A percentile compares a stretch with the other conserved stretches of the same genome.
Conservation (phyloP, 2,113 vertebrate genomes). For the Campylomormyrus tamandua region DNA sequence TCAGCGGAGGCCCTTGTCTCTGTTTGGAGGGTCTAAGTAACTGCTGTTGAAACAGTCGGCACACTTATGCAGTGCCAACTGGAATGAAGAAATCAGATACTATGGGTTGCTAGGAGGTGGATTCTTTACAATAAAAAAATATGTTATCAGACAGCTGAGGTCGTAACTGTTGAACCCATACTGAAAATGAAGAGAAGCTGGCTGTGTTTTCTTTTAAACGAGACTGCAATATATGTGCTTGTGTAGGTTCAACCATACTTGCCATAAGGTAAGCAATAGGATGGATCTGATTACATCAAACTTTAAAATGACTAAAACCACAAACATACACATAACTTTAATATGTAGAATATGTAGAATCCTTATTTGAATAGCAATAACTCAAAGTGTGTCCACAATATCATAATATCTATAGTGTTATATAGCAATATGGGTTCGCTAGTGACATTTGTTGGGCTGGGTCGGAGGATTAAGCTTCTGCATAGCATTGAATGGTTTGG, state of each 20-base stretch:
- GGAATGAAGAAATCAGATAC: background rate
- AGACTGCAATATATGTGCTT: background rate
- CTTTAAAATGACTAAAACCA: background rate
- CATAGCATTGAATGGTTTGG: background rate
- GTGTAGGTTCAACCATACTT: background rate
- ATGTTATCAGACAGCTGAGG: background rate
- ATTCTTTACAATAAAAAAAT: background rate
- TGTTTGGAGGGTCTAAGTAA: background rate
- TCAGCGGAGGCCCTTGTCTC: background rate
- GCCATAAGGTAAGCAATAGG: background rate
- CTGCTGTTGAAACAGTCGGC: background rate
- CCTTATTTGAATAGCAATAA: background rate
- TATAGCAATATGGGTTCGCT: background rate
- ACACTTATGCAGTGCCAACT: background rate
- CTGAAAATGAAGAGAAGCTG: background rate
- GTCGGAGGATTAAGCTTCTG: background rate
- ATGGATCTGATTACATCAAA: background rate
- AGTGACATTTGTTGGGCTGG: background rate
- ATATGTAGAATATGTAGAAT: background rate
- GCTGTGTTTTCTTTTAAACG: background rate
- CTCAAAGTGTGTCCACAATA: background rate
- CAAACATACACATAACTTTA: background rate
- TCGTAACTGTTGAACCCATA: background rate
- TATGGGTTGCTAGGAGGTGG: background rate
- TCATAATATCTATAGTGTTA: background rate